A percentile compares a stretch with the other conserved stretches of the same genome.
These are phyloP conservation scores for Himantopus leucocephalus DNA, from an alignment of 2,113 vertebrate species.

Conservation along the genomic window DNA sequence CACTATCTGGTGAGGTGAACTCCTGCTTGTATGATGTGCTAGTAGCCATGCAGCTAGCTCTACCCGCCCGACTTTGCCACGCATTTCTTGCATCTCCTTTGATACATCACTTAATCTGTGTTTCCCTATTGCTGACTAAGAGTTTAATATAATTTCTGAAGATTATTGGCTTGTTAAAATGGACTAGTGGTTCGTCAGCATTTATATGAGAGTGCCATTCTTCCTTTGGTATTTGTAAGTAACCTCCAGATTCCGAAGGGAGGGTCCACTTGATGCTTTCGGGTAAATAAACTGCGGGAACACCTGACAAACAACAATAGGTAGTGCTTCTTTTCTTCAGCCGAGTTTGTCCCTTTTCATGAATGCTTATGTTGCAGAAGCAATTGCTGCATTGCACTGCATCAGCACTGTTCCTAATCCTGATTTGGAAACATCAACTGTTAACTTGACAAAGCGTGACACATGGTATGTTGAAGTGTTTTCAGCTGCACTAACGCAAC, in stretches of 20 bases:
- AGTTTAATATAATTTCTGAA: not conserved
- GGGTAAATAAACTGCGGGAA: not conserved
- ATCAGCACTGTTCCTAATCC: slow-evolving; percentile 68
- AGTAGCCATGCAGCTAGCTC: not conserved
- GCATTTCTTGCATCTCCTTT: not conserved
- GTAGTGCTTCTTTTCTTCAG: slow-evolving; percentile 1
- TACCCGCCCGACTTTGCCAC: not conserved
- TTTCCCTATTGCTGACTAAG: not conserved
- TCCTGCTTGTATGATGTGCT: not conserved
- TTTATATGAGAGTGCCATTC: not conserved
- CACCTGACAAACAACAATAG: not conserved
- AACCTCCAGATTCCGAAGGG: not conserved
- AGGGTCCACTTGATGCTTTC: not conserved
- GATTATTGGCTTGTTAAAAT: not conserved
- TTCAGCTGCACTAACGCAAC: slow-evolving; percentile 57
- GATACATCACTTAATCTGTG: not conserved
- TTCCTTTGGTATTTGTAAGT: not conserved
- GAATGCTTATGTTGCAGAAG: slow-evolving; percentile 55
- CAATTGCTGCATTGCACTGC: slow-evolving; percentile 45
- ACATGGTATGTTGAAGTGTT: slow-evolving; percentile 46
- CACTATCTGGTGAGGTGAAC: not conserved
- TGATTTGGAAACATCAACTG: slow-evolving; percentile 59
- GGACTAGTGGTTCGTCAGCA: not conserved
- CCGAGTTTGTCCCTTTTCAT: not conserved
- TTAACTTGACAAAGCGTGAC: slow-evolving; percentile 52